A percentile compares a stretch with the other conserved stretches of the same genome.
Evolutionary conservation across 2,888 invertebrate species (phyloP).

Genomic region (Syrista parreyssii): DNA sequence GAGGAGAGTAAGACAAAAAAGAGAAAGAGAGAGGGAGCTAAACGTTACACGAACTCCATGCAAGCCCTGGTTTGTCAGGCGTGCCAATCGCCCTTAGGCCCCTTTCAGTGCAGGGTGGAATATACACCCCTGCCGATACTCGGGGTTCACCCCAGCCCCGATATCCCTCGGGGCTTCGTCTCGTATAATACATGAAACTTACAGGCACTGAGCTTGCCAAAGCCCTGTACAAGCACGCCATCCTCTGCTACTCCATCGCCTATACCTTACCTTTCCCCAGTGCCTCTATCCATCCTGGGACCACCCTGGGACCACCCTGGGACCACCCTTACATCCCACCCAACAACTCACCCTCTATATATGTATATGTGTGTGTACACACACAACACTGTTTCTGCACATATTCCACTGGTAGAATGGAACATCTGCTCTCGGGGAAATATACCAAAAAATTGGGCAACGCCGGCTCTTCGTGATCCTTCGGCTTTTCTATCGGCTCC

Average conservation of each 20-base stretch:
- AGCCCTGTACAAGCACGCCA: conserved; percentile 32
- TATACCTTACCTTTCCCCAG: neutral
- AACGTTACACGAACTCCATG: neutral
- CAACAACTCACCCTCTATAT: neutral
- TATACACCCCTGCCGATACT: conserved; percentile 59
- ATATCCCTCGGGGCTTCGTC: conserved; percentile 56
- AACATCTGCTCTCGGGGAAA: conserved; percentile 29
- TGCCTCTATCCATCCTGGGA: neutral
- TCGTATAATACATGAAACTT: conserved; percentile 45
- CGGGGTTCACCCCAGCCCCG: conserved; percentile 66
- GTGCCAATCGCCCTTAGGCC: conserved; percentile 62
- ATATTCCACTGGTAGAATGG: conserved; percentile 28
- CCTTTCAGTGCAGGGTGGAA: conserved; percentile 66
- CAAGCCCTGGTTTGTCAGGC: neutral
- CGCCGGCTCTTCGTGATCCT: neutral
- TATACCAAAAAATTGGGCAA: conserved; percentile 10
- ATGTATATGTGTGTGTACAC: neutral
- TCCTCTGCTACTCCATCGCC: conserved; percentile 11
- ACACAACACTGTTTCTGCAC: conserved; percentile 15
- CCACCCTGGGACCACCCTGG: neutral
- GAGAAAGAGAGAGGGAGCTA: neutral
- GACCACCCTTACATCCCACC: too few relatives aligned
- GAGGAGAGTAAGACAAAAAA: neutral
- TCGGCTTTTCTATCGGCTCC: neutral
- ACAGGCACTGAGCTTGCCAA: conserved; percentile 45